Percentiles rank a stretch among this genome's conserved stretches.
These are phyloP conservation scores for Champsocephalus gunnari DNA, from an alignment of 2,797 vertebrate species.

Conservation along the genomic window DNA sequence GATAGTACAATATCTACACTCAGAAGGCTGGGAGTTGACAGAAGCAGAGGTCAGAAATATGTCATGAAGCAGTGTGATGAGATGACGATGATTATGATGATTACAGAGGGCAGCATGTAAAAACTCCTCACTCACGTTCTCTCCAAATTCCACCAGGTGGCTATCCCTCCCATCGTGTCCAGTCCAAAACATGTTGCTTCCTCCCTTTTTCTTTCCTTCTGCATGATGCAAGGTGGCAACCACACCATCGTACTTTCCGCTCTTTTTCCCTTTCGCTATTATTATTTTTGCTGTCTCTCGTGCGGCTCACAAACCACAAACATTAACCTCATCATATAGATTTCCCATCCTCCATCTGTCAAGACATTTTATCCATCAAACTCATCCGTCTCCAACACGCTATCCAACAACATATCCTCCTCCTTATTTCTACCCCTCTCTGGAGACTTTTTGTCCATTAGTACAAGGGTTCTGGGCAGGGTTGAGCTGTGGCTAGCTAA, in stretches of 20 bases:
- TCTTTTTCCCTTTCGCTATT: conserved; percentile 16
- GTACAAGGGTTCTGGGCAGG: conserved; percentile 53
- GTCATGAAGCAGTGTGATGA: conserved; percentile 66
- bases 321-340: conserved; percentile 45
- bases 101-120: conserved; percentile 62
- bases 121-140: conserved; percentile 36
- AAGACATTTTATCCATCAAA: conserved; percentile 27
- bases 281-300: conserved; percentile 10
- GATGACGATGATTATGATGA: conserved; percentile 72
- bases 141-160: conserved; percentile 16
- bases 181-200: conserved; percentile 43
- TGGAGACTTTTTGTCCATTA: conserved; percentile 83
- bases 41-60: conserved; percentile 75
- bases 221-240: conserved; percentile 57
- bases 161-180: conserved; percentile 24
- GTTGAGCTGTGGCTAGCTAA: conserved; percentile 20
- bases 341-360: conserved; percentile 56
- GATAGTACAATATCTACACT: conserved; percentile 46
- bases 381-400: conserved; percentile 25
- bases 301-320: conserved; percentile 40
- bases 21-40: conserved; percentile 58
- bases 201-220: conserved; percentile 28
- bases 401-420: conserved; percentile 20
- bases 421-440: conserved; percentile 52
- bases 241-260: conserved; percentile 26